Conservation (phyloP, 2,113 vertebrate species). For the Mormyrus iriodes region DNA sequence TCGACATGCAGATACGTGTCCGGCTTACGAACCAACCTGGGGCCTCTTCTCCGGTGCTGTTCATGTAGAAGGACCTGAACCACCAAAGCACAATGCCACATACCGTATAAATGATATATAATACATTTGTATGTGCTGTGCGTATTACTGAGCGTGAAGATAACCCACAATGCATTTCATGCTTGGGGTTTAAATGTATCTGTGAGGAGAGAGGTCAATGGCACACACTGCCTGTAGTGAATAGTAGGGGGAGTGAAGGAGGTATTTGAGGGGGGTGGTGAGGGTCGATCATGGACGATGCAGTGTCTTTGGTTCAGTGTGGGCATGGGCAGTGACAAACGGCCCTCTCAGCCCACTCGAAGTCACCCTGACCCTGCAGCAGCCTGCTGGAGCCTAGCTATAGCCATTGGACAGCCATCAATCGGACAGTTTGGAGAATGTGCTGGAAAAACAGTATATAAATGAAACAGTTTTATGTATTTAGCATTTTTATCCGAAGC, state of each 20-base stretch:
- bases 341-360: not conserved
- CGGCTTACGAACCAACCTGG: not conserved
- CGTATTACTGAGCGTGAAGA: not conserved
- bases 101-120: not conserved
- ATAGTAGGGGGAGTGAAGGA: not conserved
- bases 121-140: not conserved
- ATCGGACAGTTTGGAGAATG: not conserved
- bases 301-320: constrained; percentile 8
- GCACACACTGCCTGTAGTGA: not conserved
- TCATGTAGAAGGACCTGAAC: not conserved
- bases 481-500: not conserved
- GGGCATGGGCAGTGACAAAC: constrained; percentile 12
- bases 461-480: not conserved
- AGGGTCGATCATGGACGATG: constrained; percentile 10
- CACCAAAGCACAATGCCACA: not conserved
- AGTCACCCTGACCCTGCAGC: not conserved
- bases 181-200: not conserved
- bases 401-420: not conserved
- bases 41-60: not conserved
- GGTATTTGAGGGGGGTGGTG: not conserved
- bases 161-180: not conserved
- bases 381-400: not conserved
- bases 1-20: not conserved
- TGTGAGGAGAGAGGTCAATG: not conserved
- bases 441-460: not conserved